Evolutionary conservation across 2,797 vertebrate species (phyloP).

Genomic region (Chelmon rostratus): DNA sequence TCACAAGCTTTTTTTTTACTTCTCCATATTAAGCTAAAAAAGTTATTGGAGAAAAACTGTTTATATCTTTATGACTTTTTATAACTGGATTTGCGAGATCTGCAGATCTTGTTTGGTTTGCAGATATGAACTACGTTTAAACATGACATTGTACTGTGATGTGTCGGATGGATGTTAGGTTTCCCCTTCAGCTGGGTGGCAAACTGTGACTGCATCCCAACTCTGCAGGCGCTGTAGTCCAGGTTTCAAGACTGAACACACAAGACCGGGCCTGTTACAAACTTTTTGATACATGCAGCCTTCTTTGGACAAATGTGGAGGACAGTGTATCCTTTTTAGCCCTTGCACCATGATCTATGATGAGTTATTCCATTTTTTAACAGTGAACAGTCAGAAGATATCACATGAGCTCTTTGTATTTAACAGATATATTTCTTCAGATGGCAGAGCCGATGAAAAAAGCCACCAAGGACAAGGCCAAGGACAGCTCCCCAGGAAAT

Average conservation of each 20-base stretch:
- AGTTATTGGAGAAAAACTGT: conserved; percentile 25
- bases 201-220: background rate
- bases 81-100: conserved; percentile 32
- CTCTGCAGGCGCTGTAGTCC: background rate
- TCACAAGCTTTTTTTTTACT: conserved; percentile 53
- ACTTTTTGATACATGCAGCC: background rate
- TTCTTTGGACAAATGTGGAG: background rate
- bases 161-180: background rate
- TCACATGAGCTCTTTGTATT: background rate
- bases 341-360: background rate
- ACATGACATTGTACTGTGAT: background rate
- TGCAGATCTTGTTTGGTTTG: conserved; percentile 12
- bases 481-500: background rate
- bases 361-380: background rate
- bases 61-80: conserved; percentile 36
- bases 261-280: background rate
- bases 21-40: conserved; percentile 53
- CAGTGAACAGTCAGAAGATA: background rate
- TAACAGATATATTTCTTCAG: background rate
- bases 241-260: conserved; percentile 12
- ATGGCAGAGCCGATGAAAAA: background rate
- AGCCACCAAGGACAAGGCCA: background rate
- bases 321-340: background rate
- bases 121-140: background rate
- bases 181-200: background rate